Base-by-base conservation (phyloP, 2,888 invertebrate species). In the Himalopsyche tibetana region DNA sequence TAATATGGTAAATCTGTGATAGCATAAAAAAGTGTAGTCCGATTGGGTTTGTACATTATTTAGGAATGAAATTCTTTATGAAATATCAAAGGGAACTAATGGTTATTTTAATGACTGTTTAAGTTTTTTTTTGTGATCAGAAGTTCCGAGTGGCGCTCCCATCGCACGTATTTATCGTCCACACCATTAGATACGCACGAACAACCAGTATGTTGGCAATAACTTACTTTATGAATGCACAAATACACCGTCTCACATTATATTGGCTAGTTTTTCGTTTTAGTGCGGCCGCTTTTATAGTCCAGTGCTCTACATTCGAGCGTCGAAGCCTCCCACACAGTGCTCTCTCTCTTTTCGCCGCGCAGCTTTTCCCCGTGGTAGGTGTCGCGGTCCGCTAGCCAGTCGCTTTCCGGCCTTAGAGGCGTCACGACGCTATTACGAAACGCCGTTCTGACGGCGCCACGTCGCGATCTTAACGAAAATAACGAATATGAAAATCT, bases 191-290 rank as follows among this genome's bases (percentile, higher is more conserved):
- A 74, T 36, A 74, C 74, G 74, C 74, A 74, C 74, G 74, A 74
- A 74, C 74, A 74, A 36, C 36, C 74, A 36, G 74, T 74, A 74
- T 74, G 74, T 74, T 15, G 74, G 74, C 74, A 74, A 74, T 74
- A 74, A 74, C 74, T 74, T 36, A 74, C 38, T 74, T 74, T 74
- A 74, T 74, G 74, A 74, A 74, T 74, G 74, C 74, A 74, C 74
- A 74, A 74, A 74, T 74, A 74, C 74, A 74, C 74, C 74, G 74
- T 74, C 74, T 74, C 74, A 36, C 74, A 74, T 74, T 74, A 74
- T 74, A 74, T 74, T 74, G 74, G 74, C 74, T 74, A 74, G 74
- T 74, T 74, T 74, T 74, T 74, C 74, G 74, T 74, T 74, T 74
- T 74, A 74, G 74, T 74, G 74, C 74, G 74, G 74, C 74, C 74